Evolutionary conservation across 2,113 vertebrate genomes (phyloP).

Genomic region (Petroica traversi): DNA sequence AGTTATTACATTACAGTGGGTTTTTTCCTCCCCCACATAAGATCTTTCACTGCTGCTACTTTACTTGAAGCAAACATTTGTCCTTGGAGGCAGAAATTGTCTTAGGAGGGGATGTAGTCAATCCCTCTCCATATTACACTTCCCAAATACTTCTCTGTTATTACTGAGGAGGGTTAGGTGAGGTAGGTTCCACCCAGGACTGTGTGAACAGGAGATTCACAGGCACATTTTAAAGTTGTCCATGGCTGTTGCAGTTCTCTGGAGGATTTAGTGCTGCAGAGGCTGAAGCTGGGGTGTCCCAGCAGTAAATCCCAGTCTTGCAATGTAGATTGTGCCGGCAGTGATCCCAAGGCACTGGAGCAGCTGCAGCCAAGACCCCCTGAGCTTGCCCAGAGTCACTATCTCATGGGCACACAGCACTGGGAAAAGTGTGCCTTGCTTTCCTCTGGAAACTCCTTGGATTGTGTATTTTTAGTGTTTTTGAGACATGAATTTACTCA

Average conservation of each 20-base stretch:
- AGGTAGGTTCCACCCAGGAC: not conserved
- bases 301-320: slow-evolving; percentile 74
- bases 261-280: slow-evolving; percentile 73
- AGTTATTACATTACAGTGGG: accelerated
- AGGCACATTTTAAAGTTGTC: slow-evolving; percentile 50
- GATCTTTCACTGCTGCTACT: not conserved
- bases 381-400: not conserved
- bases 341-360: slow-evolving; percentile 26
- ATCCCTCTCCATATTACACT: not conserved
- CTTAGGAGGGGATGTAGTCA: not conserved
- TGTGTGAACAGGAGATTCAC: slow-evolving; percentile 54
- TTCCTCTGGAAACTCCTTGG: not conserved
- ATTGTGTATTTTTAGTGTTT: not conserved
- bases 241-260: slow-evolving; percentile 49
- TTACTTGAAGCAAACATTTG: not conserved
- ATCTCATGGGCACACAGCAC: not conserved
- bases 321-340: slow-evolving; percentile 10
- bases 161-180: not conserved
- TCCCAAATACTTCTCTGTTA: not conserved
- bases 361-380: slow-evolving; percentile 52
- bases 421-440: not conserved
- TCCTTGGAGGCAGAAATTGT: not conserved
- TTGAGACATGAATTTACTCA: not conserved
- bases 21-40: not conserved
- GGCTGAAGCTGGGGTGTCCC: slow-evolving; percentile 59